Base-by-base conservation (phyloP, 2,888 invertebrate species). In the Cabera pusaria region DNA sequence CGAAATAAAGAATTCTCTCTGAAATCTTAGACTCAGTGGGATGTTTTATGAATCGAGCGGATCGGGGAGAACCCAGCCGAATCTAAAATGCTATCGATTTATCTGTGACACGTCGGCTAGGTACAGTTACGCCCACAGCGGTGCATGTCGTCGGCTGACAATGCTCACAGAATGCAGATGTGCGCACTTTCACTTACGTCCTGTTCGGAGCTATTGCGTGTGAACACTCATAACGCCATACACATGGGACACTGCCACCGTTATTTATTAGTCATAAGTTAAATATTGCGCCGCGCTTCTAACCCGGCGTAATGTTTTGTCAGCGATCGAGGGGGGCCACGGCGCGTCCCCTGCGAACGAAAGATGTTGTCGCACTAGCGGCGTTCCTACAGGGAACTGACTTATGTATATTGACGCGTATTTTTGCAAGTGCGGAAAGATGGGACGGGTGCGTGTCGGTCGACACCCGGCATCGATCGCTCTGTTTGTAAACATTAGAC, bases 401-500 rank as follows among this genome's bases (percentile, higher is more conserved):
- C 14, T n/a, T n/a, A 14, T 14, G 14, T 32, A 22, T 33, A 44
- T 42, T 48, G 37, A 27, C 19, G 28, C 22, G 33, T 28, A 24
- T 32, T 11, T 22, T 41, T 25, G 34, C 19, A 35, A 29, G 37
- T 35, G 49, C 26, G 36, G 27, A 35, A 39, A 48, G 39, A 46
- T 53, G 49, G 40, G 32, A 37, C 35, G 46, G 20, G 32, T 43
- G 52, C 49, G 55, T 38, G 52, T 63, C 68, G 70, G 69, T 63
- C 63, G 75, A 52, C 61, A 61, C 51, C 72, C 72, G 71, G 60
- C 65, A 72, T 77, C 75, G 79, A 75, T 72, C 70, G 76, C 64
- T 58, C 66, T 86, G 85, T 87, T 86, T 81, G 85, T 86, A 85
- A 87, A 85, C 85, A 85, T 70, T 68, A 70, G 59, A 51, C 49